Percentiles rank a stretch among this genome's conserved stretches.
phyloP scores from a whole-genome alignment of 2,113 vertebrate genomes.

The Vidua chalybeata region DNA sequence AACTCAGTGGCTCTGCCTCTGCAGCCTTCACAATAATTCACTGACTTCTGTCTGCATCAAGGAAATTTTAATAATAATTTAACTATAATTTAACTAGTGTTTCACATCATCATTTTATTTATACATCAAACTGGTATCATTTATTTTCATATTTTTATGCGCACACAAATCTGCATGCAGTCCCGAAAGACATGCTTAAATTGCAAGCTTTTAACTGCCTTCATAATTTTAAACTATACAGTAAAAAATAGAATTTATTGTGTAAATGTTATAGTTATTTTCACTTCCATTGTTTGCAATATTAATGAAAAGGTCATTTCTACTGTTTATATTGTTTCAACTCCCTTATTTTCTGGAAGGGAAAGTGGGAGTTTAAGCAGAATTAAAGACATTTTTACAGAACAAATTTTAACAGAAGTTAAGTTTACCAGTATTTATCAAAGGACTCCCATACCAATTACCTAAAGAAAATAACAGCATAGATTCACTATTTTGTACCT shows the following conservation, averaged over 20 bases:
- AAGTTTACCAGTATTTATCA: neutral
- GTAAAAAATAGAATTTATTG: neutral
- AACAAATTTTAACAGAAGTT: neutral
- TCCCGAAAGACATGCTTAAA: constrained; percentile 1
- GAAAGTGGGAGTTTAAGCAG: neutral
- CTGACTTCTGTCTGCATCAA: neutral
- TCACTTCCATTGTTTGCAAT: neutral
- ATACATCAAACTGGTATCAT: neutral
- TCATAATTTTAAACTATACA: neutral
- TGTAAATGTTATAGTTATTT: neutral
- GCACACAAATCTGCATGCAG: neutral
- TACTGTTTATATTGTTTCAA: neutral
- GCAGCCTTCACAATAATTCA: neutral
- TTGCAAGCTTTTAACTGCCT: neutral
- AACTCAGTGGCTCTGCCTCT: neutral
- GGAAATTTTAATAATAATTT: neutral
- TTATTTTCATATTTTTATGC: neutral
- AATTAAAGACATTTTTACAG: neutral
- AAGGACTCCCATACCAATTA: neutral
- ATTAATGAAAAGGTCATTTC: constrained; percentile 10
- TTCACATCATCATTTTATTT: neutral
- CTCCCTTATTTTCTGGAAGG: neutral
- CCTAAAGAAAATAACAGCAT: neutral
- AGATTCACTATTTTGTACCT: neutral
- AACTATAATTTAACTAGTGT: neutral